Evolutionary conservation across 1,140 invertebrate genomes (phyloP).

Genomic region (Tribolium madens): DNA sequence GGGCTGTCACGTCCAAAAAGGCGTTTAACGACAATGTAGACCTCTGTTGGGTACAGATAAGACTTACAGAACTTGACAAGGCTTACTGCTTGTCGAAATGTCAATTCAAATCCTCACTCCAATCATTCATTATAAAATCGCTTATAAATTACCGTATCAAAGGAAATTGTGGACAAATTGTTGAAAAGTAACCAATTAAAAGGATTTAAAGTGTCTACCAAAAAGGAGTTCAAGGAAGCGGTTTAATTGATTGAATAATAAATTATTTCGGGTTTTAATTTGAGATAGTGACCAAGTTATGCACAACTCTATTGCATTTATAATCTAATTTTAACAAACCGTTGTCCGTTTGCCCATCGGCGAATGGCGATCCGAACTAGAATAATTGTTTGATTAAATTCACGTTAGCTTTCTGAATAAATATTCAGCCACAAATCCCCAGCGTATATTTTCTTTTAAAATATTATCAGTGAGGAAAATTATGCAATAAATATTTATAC

Average conservation of each 20-base stretch:
- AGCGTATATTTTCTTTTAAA: slow-evolving; percentile 26
- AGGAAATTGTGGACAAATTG: slow-evolving; percentile 25
- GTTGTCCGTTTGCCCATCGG: slow-evolving; percentile 23
- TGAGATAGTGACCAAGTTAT: slow-evolving; percentile 24
- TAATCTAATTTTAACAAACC: slow-evolving; percentile 40
- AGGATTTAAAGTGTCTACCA: background rate
- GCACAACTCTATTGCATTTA: slow-evolving; percentile 30
- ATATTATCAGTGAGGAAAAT: slow-evolving; percentile 11
- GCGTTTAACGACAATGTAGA: slow-evolving; percentile 48
- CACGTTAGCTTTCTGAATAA: slow-evolving; percentile 13
- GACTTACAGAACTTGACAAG: slow-evolving; percentile 49
- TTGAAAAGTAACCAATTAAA: background rate
- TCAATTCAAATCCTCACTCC: slow-evolving; percentile 46
- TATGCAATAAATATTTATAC: slow-evolving; percentile 32
- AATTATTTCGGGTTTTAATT: background rate
- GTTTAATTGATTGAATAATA: slow-evolving; percentile 25
- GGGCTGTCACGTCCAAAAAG: slow-evolving; percentile 48
- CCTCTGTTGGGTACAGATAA: slow-evolving; percentile 48
- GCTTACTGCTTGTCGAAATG: slow-evolving; percentile 48
- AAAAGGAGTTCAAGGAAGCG: background rate
- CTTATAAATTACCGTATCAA: slow-evolving; percentile 30
- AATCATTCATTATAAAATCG: slow-evolving; percentile 43
- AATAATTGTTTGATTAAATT: slow-evolving; percentile 36
- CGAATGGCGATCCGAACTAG: slow-evolving; percentile 14
- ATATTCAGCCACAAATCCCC: background rate